Conservation (phyloP, 2,797 vertebrate genomes). For the Harpagifer antarcticus region DNA sequence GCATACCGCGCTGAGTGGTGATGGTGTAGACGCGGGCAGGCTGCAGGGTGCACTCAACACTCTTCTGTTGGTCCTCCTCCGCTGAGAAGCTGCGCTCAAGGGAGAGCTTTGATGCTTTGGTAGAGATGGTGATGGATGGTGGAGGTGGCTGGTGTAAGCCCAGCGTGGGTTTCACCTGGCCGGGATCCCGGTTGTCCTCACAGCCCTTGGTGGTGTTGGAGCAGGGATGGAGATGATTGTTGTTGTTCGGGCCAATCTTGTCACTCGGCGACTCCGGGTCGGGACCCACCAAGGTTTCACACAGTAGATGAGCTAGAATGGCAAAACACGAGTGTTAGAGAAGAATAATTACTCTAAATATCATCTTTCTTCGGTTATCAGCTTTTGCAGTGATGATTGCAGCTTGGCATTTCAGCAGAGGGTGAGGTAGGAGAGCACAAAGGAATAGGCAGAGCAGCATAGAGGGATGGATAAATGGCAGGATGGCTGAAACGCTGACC, state of each 20-base stretch:
- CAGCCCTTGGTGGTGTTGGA: constrained; percentile 79
- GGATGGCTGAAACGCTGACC: constrained; percentile 86
- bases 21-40: constrained; percentile 94
- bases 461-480: constrained; percentile 58
- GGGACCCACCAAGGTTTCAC: constrained; percentile 90
- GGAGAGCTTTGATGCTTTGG: constrained; percentile 88
- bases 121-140: constrained; percentile 87
- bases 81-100: constrained; percentile 88
- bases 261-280: constrained; percentile 89
- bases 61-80: constrained; percentile 89
- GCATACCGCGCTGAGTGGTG: constrained; percentile 91
- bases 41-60: constrained; percentile 88
- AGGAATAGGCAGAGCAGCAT: constrained; percentile 40
- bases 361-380: constrained; percentile 48
- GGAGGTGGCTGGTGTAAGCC: constrained; percentile 81
- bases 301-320: constrained; percentile 91
- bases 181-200: constrained; percentile 59
- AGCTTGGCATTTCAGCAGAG: constrained; percentile 56
- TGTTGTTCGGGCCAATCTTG: constrained; percentile 68
- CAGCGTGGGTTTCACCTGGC: constrained; percentile 70
- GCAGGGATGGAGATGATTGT: constrained; percentile 69
- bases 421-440: constrained; percentile 47
- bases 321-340: constrained; percentile 35
- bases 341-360: constrained; percentile 38
- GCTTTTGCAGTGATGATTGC: constrained; percentile 46